Evolutionary conservation across 2,113 vertebrate species (phyloP).

Genomic region (Nerophis lumbriciformis): DNA sequence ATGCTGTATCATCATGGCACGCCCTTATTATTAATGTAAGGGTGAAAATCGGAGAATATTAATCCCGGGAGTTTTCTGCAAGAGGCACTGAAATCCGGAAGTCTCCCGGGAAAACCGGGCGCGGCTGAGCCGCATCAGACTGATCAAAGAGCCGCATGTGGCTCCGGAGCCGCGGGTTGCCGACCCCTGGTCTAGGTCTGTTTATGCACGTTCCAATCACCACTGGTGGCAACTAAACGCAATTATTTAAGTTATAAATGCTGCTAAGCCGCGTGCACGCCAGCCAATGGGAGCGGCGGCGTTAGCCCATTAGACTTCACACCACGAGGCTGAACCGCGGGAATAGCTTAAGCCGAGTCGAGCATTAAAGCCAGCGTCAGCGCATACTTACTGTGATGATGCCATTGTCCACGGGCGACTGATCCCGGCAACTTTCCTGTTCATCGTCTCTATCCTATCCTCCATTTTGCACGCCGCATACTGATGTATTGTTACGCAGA

Average conservation of each 20-base stretch:
- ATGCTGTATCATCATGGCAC: too few species aligned
- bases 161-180: too few species aligned
- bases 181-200: neutral
- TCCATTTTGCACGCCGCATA: neutral
- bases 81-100: too few species aligned
- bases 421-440: constrained; percentile 48
- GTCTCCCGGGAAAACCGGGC: too few species aligned
- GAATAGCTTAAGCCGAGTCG: constrained; percentile 47
- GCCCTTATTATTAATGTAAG: too few species aligned
- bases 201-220: constrained; percentile 6
- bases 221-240: constrained; percentile 11
- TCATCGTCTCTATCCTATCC: constrained; percentile 15
- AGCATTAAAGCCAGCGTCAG: constrained; percentile 43
- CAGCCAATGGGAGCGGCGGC: constrained; percentile 21
- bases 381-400: constrained; percentile 31
- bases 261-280: constrained; percentile 16
- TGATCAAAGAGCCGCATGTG: too few species aligned
- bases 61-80: too few species aligned
- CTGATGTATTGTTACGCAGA: neutral
- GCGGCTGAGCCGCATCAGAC: too few species aligned
- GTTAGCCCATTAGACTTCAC: constrained; percentile 43
- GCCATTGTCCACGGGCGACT: constrained; percentile 40
- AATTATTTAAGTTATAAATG: constrained; percentile 14
- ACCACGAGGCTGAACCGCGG: constrained; percentile 37
- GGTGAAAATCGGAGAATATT: too few species aligned